Percentiles rank a stretch among this genome's conserved stretches.
phyloP scores from a whole-genome alignment of 1,140 invertebrate genomes.

The Dinothrombium tinctorium region DNA sequence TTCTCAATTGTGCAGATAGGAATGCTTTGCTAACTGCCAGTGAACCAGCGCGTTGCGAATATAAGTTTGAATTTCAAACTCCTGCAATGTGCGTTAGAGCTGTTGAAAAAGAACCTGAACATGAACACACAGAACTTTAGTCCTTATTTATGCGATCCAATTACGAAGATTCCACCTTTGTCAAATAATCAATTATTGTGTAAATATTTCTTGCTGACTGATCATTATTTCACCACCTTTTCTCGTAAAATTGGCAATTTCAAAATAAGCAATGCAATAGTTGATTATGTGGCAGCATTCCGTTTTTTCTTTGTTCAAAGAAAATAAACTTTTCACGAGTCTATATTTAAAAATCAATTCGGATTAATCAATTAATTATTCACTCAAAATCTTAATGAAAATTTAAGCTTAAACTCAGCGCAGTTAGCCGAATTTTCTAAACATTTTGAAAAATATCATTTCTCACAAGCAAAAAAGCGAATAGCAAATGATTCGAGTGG shows the following conservation, averaged over 20 bases:
- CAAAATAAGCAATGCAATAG: too few species aligned
- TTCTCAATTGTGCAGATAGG: constrained; percentile 58
- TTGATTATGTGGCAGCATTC: too few species aligned
- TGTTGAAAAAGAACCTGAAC: background rate
- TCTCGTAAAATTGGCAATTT: too few species aligned
- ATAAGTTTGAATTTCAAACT: constrained; percentile 63
- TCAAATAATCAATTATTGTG: background rate
- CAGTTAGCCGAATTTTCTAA: too few species aligned
- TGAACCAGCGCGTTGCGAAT: constrained; percentile 92
- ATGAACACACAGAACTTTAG: background rate
- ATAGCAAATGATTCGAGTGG: too few species aligned
- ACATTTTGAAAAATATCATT: too few species aligned
- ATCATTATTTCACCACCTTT: background rate
- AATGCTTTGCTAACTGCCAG: constrained; percentile 50
- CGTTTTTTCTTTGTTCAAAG: background rate
- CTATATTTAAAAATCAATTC: background rate
- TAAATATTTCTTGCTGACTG: background rate
- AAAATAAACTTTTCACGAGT: background rate
- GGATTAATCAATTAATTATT: background rate
- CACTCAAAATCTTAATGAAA: too few species aligned
- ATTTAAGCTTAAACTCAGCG: too few species aligned
- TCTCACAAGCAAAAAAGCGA: too few species aligned
- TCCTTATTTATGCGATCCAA: background rate
- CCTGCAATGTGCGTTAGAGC: constrained; percentile 49
- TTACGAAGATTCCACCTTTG: background rate